A percentile compares a stretch with the other conserved stretches of the same genome.
These are phyloP conservation scores for Melitaea cinxia DNA, from an alignment of 1,140 invertebrate species.

Conservation along the genomic window DNA sequence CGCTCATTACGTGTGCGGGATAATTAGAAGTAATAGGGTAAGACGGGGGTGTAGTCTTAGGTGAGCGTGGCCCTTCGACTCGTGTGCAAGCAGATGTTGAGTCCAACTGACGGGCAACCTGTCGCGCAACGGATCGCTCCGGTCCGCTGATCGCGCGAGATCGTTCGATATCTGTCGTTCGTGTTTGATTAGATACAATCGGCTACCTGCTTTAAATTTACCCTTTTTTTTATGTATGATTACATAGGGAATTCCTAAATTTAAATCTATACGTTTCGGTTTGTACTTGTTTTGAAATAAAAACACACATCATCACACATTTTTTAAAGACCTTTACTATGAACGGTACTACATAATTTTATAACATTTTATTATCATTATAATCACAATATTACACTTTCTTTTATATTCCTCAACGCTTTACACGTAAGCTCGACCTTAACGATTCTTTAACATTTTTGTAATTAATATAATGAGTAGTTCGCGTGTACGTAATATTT, in stretches of 20 bases:
- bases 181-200: constrained; percentile 33
- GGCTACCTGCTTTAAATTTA: constrained; percentile 17
- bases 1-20: constrained; percentile 50
- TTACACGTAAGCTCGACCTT: constrained; percentile 32
- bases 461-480: constrained; percentile 56
- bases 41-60: constrained; percentile 72
- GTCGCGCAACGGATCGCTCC: constrained; percentile 74
- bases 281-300: too few relatives aligned
- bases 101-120: constrained; percentile 75
- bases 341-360: too few relatives aligned
- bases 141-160: constrained; percentile 58
- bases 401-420: constrained; percentile 13
- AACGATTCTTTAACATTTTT: constrained; percentile 44
- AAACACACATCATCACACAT: too few relatives aligned
- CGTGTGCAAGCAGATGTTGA: constrained; percentile 63
- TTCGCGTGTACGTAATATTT: constrained; percentile 37
- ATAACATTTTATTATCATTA: not conserved
- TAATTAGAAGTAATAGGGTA: constrained; percentile 62
- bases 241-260: too few relatives aligned
- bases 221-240: too few relatives aligned
- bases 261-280: too few relatives aligned
- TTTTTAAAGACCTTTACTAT: too few relatives aligned
- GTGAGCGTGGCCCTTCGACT: constrained; percentile 43
- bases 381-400: constrained; percentile 6
- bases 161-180: constrained; percentile 18